Base-by-base conservation (phyloP, 2,888 invertebrate genomes). In the Boloria selene region DNA sequence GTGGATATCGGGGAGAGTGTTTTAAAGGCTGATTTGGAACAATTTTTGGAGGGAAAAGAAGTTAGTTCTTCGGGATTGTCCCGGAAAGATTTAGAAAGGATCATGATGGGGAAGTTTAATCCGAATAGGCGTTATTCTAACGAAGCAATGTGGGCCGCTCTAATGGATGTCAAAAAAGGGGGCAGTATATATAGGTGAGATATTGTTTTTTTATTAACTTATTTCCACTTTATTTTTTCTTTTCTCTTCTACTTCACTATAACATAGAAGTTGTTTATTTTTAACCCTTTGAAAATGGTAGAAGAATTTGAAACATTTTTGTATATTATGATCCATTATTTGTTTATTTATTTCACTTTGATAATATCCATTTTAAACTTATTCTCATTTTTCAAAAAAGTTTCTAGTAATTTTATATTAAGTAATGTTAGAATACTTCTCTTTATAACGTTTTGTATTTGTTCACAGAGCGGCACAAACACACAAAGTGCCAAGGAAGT, bases 131-230 rank as follows among this genome's bases (percentile, higher is more conserved):
- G 93, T 64, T 93, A 93, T 68, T 92, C 92, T 0, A 92, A 93
- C 64, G 91, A 93, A 65, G 93, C 93, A 0, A 90, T 93, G 85
- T 93, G 93, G 90, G 92, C 93, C 1, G 93, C 93, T 1, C 79
- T 93, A 1, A 93, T 93, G 93, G 93, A 93, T 67, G 93, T 94
- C 0, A 93, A 93, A 72, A 89, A 92, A 67, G 94, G 94, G 1
- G 93, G 93, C 1, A 94, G 94, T 77, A 94, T 94, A 72, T 94
- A 94, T 72, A 90, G 93, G 93, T 93, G 52, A 79, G 82, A 65
- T 26, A n/a, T 10, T 14, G 38, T 31, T 31, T 38, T 50, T 17
- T 50, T n/a, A n/a, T 44, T 54, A n/a, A 49, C 4, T 53, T 38
- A 49, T 26, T 13, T 22, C 10, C 13, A 16, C n/a, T 10, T n/a